Evolutionary conservation across 2,113 vertebrate species (phyloP).

Genomic region (Phyllopteryx taeniolatus): DNA sequence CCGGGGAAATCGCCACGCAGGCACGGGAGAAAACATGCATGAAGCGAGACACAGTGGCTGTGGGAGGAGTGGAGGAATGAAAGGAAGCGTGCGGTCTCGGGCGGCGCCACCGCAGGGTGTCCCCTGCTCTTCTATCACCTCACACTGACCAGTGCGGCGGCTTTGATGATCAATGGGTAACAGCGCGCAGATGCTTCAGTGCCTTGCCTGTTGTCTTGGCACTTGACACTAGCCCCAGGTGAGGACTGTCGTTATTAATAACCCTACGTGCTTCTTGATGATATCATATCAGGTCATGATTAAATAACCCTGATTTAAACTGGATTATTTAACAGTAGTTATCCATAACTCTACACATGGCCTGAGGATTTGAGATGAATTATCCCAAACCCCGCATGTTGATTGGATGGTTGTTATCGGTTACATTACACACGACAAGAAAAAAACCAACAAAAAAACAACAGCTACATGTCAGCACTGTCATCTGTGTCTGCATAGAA

Average conservation of each 20-base stretch:
- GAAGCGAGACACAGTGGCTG: slow-evolving; percentile 30
- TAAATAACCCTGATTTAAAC: no score
- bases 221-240: background rate
- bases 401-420: no score
- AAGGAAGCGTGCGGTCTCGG: slow-evolving; percentile 17
- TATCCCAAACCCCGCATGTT: no score
- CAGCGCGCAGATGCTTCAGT: background rate
- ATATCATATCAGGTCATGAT: no score
- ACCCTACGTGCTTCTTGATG: background rate
- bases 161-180: slow-evolving; percentile 7
- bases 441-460: no score
- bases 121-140: slow-evolving; percentile 31
- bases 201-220: background rate
- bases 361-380: no score
- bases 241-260: background rate
- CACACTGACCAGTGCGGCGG: slow-evolving; percentile 33
- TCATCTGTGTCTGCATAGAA: no score
- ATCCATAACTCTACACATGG: background rate
- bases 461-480: no score
- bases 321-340: background rate
- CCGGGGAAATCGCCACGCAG: no score
- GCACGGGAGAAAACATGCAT: slow-evolving; percentile 53
- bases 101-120: slow-evolving; percentile 37
- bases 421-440: no score
- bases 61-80: slow-evolving; percentile 32